Percentiles rank a stretch among this genome's conserved stretches.
Evolutionary conservation across 2,113 vertebrate genomes (phyloP).

Genomic region (Psilopsiagon aymara): DNA sequence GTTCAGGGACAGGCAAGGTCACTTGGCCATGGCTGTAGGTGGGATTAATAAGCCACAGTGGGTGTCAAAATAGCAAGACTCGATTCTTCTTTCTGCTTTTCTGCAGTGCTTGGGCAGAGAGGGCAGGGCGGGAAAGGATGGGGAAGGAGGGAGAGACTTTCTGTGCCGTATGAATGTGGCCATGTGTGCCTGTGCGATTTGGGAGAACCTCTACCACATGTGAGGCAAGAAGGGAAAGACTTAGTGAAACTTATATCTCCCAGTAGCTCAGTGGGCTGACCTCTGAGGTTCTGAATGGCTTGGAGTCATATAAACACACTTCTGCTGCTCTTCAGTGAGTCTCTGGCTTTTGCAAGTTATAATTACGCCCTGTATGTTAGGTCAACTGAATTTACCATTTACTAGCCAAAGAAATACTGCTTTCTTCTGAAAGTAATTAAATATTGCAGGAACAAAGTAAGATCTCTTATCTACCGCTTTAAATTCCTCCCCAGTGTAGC

Average conservation of each 20-base stretch:
- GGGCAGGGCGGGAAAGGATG: background rate
- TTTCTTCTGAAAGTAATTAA: conserved; percentile 55
- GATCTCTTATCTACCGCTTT: background rate
- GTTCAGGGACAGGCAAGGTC: background rate
- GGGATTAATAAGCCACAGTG: background rate
- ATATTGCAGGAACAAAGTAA: conserved; percentile 48
- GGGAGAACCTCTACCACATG: background rate
- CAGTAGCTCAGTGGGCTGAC: background rate
- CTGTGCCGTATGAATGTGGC: rapidly evolving
- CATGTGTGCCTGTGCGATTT: background rate
- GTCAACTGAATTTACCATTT: conserved; percentile 30
- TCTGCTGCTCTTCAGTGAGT: background rate
- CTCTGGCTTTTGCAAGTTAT: conserved; percentile 3
- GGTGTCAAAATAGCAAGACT: background rate
- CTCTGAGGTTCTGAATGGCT: background rate
- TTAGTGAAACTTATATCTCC: background rate
- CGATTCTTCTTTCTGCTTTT: background rate
- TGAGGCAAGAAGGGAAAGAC: background rate
- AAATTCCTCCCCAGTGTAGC: background rate
- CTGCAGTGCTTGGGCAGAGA: background rate
- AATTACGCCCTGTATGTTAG: conserved; percentile 28
- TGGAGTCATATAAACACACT: background rate
- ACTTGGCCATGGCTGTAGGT: background rate
- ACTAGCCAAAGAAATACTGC: conserved; percentile 25
- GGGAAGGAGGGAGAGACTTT: background rate